These are phyloP conservation scores for Molanna angustata DNA, from an alignment of 2,888 invertebrate species.

Conservation along the genomic window DNA sequence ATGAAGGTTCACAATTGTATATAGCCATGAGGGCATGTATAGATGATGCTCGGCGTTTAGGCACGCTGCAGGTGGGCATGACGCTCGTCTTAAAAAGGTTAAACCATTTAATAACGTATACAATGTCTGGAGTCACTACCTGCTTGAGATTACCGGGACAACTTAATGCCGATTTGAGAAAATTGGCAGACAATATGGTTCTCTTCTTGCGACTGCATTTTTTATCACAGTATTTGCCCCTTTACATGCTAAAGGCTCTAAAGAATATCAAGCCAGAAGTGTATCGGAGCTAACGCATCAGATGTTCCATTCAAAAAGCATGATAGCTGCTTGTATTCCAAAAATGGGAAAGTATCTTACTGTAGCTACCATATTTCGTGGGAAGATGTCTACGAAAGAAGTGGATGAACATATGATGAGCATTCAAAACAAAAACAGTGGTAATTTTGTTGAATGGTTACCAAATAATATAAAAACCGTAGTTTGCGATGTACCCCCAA, in stretches of 20 bases:
- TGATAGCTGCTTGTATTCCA: conserved; percentile 15
- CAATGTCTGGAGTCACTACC: conserved; percentile 9
- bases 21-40: too few species aligned
- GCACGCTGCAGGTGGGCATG: too few species aligned
- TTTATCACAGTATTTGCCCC: conserved; percentile 6
- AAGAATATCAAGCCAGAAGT: not conserved
- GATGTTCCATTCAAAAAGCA: conserved; percentile 13
- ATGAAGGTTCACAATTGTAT: too few species aligned
- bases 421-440: conserved; percentile 10
- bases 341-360: conserved; percentile 11
- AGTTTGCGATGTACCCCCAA: conserved; percentile 12
- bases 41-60: too few species aligned
- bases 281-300: conserved; percentile 12
- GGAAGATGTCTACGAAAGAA: conserved; percentile 11
- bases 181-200: conserved; percentile 8
- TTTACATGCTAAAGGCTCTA: not conserved
- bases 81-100: too few species aligned
- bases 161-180: conserved; percentile 7
- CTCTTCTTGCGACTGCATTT: conserved; percentile 3
- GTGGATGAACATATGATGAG: conserved; percentile 14
- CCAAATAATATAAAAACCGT: conserved; percentile 16
- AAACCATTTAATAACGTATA: conserved; percentile 2
- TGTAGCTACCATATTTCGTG: conserved; percentile 15
- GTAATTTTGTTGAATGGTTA: conserved; percentile 16
- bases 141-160: conserved; percentile 6